These are phyloP conservation scores for Numenius arquata DNA, from an alignment of 2,113 vertebrate species.

Conservation along the genomic window DNA sequence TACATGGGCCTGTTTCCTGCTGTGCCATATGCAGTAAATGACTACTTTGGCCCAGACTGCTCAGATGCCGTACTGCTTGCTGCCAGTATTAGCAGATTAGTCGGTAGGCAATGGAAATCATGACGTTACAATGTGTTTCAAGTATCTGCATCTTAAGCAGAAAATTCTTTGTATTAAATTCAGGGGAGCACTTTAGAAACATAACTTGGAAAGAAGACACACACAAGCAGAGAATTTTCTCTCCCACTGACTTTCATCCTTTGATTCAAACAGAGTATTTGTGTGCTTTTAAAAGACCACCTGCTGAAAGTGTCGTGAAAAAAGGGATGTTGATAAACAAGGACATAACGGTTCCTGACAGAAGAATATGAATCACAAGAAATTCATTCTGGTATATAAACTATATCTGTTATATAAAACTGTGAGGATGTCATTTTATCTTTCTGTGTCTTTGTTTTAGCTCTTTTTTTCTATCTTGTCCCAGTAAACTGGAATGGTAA, in stretches of 20 bases:
- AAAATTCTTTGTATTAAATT: not conserved
- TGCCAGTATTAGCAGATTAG: not conserved
- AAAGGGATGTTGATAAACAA: conserved; percentile 15
- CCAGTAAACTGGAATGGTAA: not conserved
- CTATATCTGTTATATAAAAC: not conserved
- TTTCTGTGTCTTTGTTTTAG: not conserved
- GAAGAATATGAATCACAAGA: not conserved
- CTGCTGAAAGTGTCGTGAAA: not conserved
- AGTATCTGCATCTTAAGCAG: not conserved
- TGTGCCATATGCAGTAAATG: not conserved
- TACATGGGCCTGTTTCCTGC: not conserved
- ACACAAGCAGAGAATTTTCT: not conserved
- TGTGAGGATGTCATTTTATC: not conserved
- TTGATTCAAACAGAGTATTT: conserved; percentile 29
- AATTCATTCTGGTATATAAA: not conserved
- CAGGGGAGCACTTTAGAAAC: not conserved
- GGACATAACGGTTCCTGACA: not conserved
- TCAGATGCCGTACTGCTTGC: not conserved
- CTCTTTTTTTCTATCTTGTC: not conserved
- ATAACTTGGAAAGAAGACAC: not conserved
- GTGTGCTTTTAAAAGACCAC: conserved; percentile 25
- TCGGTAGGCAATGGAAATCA: not conserved
- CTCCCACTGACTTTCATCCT: not conserved
- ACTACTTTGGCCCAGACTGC: not conserved
- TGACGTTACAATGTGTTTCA: not conserved